Evolutionary conservation across 2,797 vertebrate species (phyloP), one percentile per base, ranked within the genome.

Genomic region (Trichosurus vulpecula): DNA sequence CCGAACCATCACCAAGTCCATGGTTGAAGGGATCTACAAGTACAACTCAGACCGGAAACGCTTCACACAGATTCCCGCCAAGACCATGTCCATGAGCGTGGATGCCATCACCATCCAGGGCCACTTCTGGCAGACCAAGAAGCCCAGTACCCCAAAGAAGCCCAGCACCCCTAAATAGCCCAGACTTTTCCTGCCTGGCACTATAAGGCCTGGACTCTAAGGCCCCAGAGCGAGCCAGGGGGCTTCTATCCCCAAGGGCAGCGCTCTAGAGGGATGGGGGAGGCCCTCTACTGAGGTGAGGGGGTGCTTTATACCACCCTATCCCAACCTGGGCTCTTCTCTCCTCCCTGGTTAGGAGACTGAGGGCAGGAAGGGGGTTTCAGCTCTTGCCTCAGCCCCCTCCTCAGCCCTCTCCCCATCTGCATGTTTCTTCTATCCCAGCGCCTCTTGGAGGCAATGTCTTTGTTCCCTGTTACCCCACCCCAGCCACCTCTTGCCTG

Each of bases 1-100:
- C 0, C 99, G 99, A 0, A 90, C 99, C 0, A 99, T 99, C 97
- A 96, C 97, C 3, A 98, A 98, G 0, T 98, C 99, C 95, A 99
- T 99, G 99, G 99, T 99, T 0, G 99, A 99, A 96, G 99, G 99
- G 74, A 99, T 99, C 98, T 99, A 99, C 98, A 99, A 99, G 98
- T 99, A 99, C 98, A 99, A 99, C 98, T 99, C 99, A 0, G 99
- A 99, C 98, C 99, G 99, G 98, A 99, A 99, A 97, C 99, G 99
- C 97, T 99, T 99, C 98, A 99, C 99, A 1, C 99, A 97, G 98
- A 99, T 99, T 98, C 99, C 99, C 54, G 99, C 99, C 98, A 99
- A 99, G 98, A 99, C 99, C 97, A 99, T 99, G 99, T 99, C 99
- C 92, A 99, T 99, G 99, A 99, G 99, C 3, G 99, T 99, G 29